Base-by-base conservation (phyloP, 2,797 vertebrate genomes). In the Amniataba percoides region DNA sequence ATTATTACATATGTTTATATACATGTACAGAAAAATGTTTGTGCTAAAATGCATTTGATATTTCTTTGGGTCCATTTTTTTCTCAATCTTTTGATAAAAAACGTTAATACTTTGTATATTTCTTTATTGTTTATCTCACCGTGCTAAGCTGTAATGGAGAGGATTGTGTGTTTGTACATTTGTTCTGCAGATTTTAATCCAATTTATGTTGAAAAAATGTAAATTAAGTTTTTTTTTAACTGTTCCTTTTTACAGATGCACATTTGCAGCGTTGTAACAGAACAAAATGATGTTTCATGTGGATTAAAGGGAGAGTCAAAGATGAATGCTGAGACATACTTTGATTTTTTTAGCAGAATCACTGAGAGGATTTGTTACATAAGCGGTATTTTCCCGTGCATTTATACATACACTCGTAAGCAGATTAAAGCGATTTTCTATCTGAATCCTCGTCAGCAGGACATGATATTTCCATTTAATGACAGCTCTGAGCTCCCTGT, bases 391-490 rank as follows among this genome's bases (percentile, higher is more conserved):
- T 84, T 77, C 78, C 62, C 55, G 21, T 81, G 85, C 87, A 87
- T 92, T 91, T 90, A 90, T 91, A 80, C 86, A 88, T 88, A 87
- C 80, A 78, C 74, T 63, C 68, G 9, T 92, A 93, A 93, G 89
- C 66, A 92, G 93, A 94, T 95, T 93, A 92, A 53, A 83, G 80
- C 48, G 71, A 83, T 92, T 90, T 88, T 88, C 84, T 56, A 83
- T 83, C 84, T 85, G 89, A 88, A 86, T 86, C 81, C 78, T 72
- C 21, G 77, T 89, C 80, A 81, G 82, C 56, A 55, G 74, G 77
- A 82, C 84, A 92, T 92, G 85, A 91, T 91, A 91, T 93, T 90
- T 91, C 87, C 71, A 90, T 89, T 90, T 88, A 92, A 80, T 75
- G 71, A 67, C 72, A 80, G 56, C 53, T 85, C 42, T 1, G 11